Conservation (phyloP, 2,113 vertebrate species). For the Dryoscopus gambensis region DNA sequence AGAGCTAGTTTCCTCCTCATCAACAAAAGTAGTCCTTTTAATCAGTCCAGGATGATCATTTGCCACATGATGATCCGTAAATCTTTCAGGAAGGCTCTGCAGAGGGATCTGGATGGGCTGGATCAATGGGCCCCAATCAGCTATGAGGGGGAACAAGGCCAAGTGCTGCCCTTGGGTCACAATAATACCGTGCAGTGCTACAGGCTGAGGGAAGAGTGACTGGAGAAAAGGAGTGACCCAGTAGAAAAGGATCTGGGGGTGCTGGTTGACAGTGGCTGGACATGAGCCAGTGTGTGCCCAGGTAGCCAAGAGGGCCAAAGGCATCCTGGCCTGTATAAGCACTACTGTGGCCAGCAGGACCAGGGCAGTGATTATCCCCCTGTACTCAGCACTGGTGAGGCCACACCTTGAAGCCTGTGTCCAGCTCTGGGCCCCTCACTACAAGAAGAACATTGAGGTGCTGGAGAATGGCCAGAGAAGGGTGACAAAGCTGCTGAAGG, state of each 20-base stretch:
- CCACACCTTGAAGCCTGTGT: fast-evolving
- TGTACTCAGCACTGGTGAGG: fast-evolving
- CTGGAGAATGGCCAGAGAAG: neutral
- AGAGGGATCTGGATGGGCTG: neutral
- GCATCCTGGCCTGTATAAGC: neutral
- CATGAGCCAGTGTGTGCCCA: neutral
- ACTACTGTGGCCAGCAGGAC: fast-evolving
- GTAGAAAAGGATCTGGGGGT: neutral
- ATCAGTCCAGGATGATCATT: neutral
- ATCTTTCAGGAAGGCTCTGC: neutral
- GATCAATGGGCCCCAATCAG: neutral
- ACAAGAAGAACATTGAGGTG: neutral
- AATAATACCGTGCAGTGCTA: neutral
- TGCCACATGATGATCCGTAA: neutral
- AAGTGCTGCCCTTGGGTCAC: neutral
- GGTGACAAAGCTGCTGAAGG: fast-evolving
- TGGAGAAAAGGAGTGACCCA: neutral
- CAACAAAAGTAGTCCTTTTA: neutral
- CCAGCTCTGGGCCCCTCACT: neutral
- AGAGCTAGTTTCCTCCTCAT: neutral
- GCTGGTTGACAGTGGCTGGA: neutral
- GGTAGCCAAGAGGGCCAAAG: neutral
- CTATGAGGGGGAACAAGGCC: neutral
- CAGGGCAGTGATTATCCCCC: fast-evolving
- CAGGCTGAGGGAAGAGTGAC: neutral